Conservation (phyloP, 2,888 invertebrate species). For the Branchellion lobata region DNA sequence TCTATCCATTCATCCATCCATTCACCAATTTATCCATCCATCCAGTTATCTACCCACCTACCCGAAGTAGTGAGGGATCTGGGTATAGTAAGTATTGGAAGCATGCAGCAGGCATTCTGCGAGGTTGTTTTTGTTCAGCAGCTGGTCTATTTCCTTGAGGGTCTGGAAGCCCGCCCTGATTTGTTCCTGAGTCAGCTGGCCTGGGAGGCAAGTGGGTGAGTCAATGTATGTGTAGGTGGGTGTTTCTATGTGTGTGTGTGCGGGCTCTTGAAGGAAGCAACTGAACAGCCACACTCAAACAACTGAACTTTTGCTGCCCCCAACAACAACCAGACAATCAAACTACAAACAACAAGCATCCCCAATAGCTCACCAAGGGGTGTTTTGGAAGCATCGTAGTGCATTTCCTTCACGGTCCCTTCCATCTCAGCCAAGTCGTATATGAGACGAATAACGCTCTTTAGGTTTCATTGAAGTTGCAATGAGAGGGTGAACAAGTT, state of each 20-base stretch:
- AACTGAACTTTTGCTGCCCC: no score
- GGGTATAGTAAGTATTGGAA: conserved; percentile 65
- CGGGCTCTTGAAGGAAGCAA: no score
- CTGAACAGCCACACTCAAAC: no score
- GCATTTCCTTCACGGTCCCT: conserved; percentile 64
- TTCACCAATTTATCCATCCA: no score
- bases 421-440: conserved; percentile 65
- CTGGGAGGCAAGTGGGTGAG: conserved; percentile 56
- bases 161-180: conserved; percentile 64
- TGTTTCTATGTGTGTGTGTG: no score
- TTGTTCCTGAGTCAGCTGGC: conserved; percentile 64
- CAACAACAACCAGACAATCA: neutral
- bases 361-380: conserved; percentile 64
- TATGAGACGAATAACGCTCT: conserved; percentile 63
- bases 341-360: neutral
- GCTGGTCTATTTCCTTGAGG: conserved; percentile 62
- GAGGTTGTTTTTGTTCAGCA: conserved; percentile 58
- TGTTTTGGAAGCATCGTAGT: conserved; percentile 64
- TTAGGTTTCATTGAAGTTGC: neutral
- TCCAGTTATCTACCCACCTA: no score
- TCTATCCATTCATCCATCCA: no score
- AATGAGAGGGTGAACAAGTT: no score
- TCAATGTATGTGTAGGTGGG: neutral
- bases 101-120: conserved; percentile 60
- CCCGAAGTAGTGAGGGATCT: conserved; percentile 66